Evolutionary conservation across 2,113 vertebrate genomes (phyloP).

Genomic region (Pollachius pollachius): DNA sequence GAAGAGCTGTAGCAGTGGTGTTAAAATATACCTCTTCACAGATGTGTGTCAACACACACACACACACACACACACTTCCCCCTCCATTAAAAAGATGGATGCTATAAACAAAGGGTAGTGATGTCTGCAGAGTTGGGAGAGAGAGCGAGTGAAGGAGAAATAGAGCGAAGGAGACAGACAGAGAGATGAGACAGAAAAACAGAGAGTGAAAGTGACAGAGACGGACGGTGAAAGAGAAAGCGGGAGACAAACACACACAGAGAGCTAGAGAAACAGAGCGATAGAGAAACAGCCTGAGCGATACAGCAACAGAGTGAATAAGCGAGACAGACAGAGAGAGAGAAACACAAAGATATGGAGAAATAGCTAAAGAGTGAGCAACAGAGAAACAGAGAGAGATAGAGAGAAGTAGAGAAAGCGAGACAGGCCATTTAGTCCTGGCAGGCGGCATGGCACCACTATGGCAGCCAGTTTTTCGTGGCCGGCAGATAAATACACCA

Average conservation of each 20-base stretch:
- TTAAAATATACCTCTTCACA: not conserved
- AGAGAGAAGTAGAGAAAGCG: not conserved
- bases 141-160: not conserved
- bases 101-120: not conserved
- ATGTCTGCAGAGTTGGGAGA: not conserved
- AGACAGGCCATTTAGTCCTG: slow-evolving; percentile 45
- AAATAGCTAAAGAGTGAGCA: slow-evolving; percentile 36
- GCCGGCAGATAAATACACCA: slow-evolving; percentile 61
- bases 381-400: slow-evolving; percentile 18
- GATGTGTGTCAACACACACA: too few relatives aligned
- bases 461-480: slow-evolving; percentile 50
- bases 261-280: too few relatives aligned
- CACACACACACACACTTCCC: not conserved
- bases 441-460: slow-evolving; percentile 45
- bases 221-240: too few relatives aligned
- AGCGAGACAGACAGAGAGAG: too few relatives aligned
- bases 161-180: too few relatives aligned
- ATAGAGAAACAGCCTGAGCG: too few relatives aligned
- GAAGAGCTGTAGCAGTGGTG: not conserved
- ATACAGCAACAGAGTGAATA: too few relatives aligned
- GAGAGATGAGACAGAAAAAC: too few relatives aligned
- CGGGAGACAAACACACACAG: too few relatives aligned
- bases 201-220: too few relatives aligned
- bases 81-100: not conserved
- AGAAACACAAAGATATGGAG: slow-evolving; percentile 4